These are phyloP conservation scores for Pteruthius melanotis DNA, from an alignment of 2,113 vertebrate genomes.

Conservation along the genomic window DNA sequence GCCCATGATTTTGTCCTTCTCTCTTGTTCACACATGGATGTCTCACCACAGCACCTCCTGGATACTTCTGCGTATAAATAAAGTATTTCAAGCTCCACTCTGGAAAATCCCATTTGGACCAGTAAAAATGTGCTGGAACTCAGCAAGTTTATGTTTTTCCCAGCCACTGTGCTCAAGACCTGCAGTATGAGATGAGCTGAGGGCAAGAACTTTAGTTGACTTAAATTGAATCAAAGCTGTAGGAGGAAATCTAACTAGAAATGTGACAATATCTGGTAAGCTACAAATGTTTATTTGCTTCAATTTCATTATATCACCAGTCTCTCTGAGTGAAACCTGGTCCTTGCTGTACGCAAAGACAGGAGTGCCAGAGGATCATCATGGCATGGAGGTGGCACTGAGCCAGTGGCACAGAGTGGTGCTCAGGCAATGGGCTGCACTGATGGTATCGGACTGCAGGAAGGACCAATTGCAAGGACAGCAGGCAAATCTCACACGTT, in stretches of 20 bases:
- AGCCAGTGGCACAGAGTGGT: background rate
- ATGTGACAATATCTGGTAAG: fast-evolving
- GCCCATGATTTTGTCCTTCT: background rate
- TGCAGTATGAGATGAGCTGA: background rate
- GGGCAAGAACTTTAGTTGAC: background rate
- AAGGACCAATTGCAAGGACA: background rate
- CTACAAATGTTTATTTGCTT: background rate
- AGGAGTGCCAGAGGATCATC: background rate
- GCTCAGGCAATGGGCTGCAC: background rate
- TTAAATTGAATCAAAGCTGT: background rate
- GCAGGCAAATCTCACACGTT: background rate
- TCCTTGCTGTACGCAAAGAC: background rate
- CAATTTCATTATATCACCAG: background rate
- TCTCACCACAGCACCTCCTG: background rate
- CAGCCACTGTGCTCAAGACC: background rate
- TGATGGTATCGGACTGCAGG: background rate
- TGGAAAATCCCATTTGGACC: background rate
- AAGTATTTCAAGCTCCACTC: background rate
- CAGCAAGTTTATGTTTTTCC: background rate
- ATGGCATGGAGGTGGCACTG: fast-evolving
- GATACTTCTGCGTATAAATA: background rate
- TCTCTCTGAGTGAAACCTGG: background rate
- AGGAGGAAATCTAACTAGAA: background rate
- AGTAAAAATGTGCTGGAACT: background rate
- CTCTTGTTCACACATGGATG: background rate